Evolutionary conservation across 2,113 vertebrate genomes (phyloP).

Genomic region (Gila orcuttii): DNA sequence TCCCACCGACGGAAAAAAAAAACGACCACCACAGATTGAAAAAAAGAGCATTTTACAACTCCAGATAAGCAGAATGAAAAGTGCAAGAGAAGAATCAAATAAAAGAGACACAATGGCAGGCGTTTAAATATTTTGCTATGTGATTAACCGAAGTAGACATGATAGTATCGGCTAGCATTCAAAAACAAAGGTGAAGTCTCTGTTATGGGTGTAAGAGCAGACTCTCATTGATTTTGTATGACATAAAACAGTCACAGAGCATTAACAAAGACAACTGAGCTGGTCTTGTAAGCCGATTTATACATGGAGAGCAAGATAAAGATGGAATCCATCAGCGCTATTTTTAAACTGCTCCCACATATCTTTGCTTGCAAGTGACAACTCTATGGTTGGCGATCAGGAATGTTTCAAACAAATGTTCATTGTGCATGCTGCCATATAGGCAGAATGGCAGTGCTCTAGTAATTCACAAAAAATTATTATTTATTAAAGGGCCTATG

Average conservation of each 20-base stretch:
- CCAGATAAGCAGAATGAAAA: conserved; percentile 30
- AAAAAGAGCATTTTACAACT: conserved; percentile 26
- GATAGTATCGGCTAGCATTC: not conserved
- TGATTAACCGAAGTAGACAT: not conserved
- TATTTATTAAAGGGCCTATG: conserved; percentile 63
- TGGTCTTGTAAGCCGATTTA: not conserved
- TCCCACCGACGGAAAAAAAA: conserved; percentile 63
- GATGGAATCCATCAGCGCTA: not conserved
- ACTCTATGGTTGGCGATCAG: conserved; percentile 57
- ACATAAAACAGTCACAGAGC: not conserved
- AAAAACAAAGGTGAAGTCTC: not conserved
- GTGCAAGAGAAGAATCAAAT: conserved; percentile 25
- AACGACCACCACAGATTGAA: conserved; percentile 57
- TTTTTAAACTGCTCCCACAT: conserved; percentile 16
- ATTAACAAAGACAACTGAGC: not conserved
- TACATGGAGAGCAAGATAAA: not conserved
- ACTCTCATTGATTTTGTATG: not conserved
- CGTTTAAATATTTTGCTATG: not conserved
- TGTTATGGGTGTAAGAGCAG: not conserved
- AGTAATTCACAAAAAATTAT: conserved; percentile 60
- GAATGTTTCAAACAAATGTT: conserved; percentile 64
- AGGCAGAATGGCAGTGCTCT: conserved; percentile 56
- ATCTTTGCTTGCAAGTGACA: not conserved
- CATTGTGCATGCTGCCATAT: conserved; percentile 67
- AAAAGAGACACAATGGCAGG: not conserved